These are phyloP conservation scores for Melozone crissalis DNA, from an alignment of 2,113 vertebrate genomes.

Conservation along the genomic window DNA sequence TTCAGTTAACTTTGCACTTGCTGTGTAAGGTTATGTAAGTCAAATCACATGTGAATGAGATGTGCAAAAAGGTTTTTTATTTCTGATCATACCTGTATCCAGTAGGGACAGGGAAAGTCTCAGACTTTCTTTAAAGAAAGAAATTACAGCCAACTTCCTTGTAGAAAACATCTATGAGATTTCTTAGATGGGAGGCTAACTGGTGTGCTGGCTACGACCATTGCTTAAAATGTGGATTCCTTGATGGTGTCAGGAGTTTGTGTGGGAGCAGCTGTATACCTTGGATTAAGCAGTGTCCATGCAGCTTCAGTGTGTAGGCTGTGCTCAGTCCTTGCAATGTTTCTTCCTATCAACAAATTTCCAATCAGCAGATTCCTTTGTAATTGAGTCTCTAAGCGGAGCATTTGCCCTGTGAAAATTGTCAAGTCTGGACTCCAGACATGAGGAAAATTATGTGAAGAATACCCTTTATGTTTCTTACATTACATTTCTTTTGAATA, in stretches of 20 bases:
- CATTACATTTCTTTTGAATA: background rate
- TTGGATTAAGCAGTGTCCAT: background rate
- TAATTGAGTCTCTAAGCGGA: background rate
- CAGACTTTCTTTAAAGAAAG: background rate
- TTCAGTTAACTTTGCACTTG: background rate
- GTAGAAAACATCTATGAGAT: background rate
- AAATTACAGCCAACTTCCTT: background rate
- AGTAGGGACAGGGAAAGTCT: background rate
- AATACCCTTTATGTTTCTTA: background rate
- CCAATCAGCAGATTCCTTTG: fast-evolving
- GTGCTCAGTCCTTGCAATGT: background rate
- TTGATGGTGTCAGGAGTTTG: background rate
- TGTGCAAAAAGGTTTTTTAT: background rate
- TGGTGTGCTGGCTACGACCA: background rate
- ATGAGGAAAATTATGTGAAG: background rate
- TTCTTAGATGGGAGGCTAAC: background rate
- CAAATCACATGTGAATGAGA: background rate
- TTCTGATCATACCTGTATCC: background rate
- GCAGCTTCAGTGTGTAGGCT: background rate
- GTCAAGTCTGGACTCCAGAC: background rate
- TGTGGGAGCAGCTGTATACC: background rate
- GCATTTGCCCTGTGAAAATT: background rate
- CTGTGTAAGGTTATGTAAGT: background rate
- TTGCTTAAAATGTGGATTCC: background rate
- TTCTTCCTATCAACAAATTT: background rate